phyloP scores from a whole-genome alignment of 2,888 invertebrate genomes.

The Hydriomena furcata region DNA sequence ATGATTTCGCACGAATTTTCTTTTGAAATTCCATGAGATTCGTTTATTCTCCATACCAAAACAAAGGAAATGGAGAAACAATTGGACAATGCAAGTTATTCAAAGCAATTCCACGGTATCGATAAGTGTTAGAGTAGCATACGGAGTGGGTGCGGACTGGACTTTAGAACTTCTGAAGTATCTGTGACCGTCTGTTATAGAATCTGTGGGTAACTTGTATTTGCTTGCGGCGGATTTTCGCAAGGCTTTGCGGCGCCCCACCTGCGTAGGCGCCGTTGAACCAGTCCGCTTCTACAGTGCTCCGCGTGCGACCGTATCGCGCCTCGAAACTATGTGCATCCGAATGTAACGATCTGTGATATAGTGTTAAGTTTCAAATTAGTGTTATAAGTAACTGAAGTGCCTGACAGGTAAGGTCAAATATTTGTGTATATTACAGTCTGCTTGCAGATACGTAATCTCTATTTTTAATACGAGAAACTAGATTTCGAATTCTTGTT shows the following conservation, averaged over 20 bases:
- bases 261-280: conserved; percentile 64
- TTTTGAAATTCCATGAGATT: conserved; percentile 2
- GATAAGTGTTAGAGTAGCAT: conserved; percentile 9
- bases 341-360: conserved; percentile 75
- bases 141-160: conserved; percentile 17
- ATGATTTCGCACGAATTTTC: conserved; percentile 4
- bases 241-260: conserved; percentile 77
- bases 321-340: conserved; percentile 61
- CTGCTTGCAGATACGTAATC: conserved; percentile 40
- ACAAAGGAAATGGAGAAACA: conserved; percentile 17
- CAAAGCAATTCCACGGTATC: conserved; percentile 21
- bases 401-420: conserved; percentile 54
- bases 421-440: conserved; percentile 6
- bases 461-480: conserved; percentile 49
- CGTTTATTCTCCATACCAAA: conserved; percentile 3
- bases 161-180: conserved; percentile 10
- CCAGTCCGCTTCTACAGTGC: conserved; percentile 60
- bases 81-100: conserved; percentile 18
- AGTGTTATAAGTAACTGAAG: conserved; percentile 52
- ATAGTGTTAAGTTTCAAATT: conserved; percentile 74
- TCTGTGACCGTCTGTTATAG: conserved; percentile 9
- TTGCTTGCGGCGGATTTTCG: conserved; percentile 62
- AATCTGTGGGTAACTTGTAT: conserved; percentile 32
- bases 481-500: conserved; percentile 35
- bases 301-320: conserved; percentile 59